Base-by-base conservation (phyloP, 2,888 invertebrate species). In the Eucriotettix oculatus region DNA sequence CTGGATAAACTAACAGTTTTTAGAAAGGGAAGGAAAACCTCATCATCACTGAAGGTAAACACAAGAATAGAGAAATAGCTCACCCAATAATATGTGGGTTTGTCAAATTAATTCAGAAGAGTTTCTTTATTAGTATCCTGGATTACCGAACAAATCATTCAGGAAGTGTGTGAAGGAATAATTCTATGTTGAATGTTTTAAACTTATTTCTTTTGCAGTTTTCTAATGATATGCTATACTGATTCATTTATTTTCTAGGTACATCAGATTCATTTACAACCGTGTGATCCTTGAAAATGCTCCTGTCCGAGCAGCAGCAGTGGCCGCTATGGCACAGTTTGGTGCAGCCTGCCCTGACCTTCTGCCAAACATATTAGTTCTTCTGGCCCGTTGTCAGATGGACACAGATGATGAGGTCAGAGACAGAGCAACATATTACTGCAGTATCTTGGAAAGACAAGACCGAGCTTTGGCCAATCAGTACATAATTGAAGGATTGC, bases 361-460 rank as follows among this genome's bases (percentile, higher is more conserved):
- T 55, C 75, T 93, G 59, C 85, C 85, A 11, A 96, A 96, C 70
- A 90, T 99, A 60, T 69, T 80, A 64, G 86, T 92, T 10, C 75
- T 95, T 53, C 75, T 92, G 10, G 84, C 85, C 0, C 83, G 96
- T 10, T 96, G 95, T 68, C 90, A 94, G 71, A 80, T 98, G 78
- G 99, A 99, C 71, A 88, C 90, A 0, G 99, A 99, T 71, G 99
- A 99, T 73, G 99, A 99, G 77, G 97, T 99, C 0, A 80, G 99
- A 43, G 99, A 99, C 74, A 80, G 99, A 53, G 98, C 99, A 11
- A 94, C 98, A 0, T 97, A 95, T 73, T 99, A 96, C 76, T 86
- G 90, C 69, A 84, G 86, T 52, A 86, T 99, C 64, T 77, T 99
- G 40, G 82, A 84, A 64, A 79, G 82, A 1, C 79, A 79, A 54